Percentiles rank a stretch among this genome's conserved stretches.
Conservation (phyloP, 2,888 invertebrate species). For the Drosophila recens region DNA sequence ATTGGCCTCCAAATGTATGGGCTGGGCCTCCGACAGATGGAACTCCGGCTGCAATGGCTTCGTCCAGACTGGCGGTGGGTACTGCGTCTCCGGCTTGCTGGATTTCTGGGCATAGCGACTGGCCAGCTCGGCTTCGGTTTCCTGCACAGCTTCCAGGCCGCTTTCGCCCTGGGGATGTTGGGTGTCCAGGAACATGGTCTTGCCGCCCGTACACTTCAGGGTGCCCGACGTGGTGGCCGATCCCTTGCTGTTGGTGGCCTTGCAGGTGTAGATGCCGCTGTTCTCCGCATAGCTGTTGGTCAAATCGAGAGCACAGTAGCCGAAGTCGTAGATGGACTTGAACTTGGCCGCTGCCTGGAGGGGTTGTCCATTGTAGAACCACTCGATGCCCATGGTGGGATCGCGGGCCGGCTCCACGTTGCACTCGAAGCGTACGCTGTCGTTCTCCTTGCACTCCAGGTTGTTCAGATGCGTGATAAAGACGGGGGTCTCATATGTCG, state of each 20-base stretch:
- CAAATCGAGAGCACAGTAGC: constrained; percentile 96
- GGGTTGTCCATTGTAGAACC: constrained; percentile 97
- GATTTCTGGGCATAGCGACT: constrained; percentile 90
- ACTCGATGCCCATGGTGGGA: constrained; percentile 95
- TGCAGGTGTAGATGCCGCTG: constrained; percentile 96
- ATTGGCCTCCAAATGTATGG: constrained; percentile 96
- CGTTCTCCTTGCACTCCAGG: constrained; percentile 94
- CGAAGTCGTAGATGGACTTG: constrained; percentile 97
- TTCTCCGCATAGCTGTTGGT: constrained; percentile 95
- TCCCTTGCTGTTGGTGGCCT: constrained; percentile 95
- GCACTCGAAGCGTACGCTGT: constrained; percentile 95
- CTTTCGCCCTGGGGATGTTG: constrained; percentile 97
- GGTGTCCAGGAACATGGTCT: constrained; percentile 93
- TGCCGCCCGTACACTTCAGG: constrained; percentile 92
- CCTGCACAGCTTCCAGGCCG: constrained; percentile 95
- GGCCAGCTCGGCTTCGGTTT: constrained; percentile 93
- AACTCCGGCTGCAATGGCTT: constrained; percentile 93
- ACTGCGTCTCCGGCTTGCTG: constrained; percentile 91
- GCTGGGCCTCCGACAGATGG: constrained; percentile 92
- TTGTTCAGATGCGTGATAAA: constrained; percentile 97
- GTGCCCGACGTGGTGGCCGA: constrained; percentile 96
- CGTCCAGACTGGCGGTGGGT: constrained; percentile 94
- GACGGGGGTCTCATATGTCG: constrained; percentile 93
- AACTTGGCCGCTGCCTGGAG: constrained; percentile 95
- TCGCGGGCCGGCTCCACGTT: constrained; percentile 96